phyloP scores from a whole-genome alignment of 2,797 vertebrate genomes.

The Otolemur crassicaudatus region DNA sequence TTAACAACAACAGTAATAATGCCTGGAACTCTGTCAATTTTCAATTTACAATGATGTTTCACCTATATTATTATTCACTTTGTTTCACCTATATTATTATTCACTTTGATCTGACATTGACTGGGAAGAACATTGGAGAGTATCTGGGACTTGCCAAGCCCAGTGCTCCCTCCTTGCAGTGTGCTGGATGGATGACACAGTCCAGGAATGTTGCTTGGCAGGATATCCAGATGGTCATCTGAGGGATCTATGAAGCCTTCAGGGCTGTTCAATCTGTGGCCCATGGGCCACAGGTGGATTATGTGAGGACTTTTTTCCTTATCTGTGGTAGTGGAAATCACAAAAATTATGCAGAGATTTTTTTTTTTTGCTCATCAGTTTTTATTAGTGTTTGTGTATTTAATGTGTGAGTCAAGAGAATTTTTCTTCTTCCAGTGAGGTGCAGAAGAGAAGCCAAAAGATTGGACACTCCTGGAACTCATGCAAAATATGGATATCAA shows the following conservation, averaged over 20 bases:
- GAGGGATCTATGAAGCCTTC: background rate
- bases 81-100: background rate
- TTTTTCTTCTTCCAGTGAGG: too few species aligned
- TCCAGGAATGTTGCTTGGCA: background rate
- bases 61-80: background rate
- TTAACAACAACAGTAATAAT: background rate
- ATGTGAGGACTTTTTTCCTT: too few species aligned
- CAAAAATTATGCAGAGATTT: too few species aligned
- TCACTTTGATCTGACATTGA: background rate
- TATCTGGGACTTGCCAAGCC: background rate
- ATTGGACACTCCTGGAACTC: background rate
- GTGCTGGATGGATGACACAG: background rate
- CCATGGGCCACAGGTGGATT: too few species aligned
- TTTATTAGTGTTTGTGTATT: too few species aligned
- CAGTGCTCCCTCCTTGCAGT: background rate
- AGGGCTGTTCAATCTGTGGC: too few species aligned
- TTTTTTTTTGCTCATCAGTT: too few species aligned
- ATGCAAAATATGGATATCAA: background rate
- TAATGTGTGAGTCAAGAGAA: too few species aligned
- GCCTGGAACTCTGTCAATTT: background rate
- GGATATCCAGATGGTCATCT: background rate
- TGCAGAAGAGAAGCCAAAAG: too few species aligned
- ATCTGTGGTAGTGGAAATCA: too few species aligned
- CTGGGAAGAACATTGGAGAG: background rate
- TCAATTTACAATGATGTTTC: background rate